phyloP scores from a whole-genome alignment of 2,113 vertebrate species.

The Antennarius striatus region DNA sequence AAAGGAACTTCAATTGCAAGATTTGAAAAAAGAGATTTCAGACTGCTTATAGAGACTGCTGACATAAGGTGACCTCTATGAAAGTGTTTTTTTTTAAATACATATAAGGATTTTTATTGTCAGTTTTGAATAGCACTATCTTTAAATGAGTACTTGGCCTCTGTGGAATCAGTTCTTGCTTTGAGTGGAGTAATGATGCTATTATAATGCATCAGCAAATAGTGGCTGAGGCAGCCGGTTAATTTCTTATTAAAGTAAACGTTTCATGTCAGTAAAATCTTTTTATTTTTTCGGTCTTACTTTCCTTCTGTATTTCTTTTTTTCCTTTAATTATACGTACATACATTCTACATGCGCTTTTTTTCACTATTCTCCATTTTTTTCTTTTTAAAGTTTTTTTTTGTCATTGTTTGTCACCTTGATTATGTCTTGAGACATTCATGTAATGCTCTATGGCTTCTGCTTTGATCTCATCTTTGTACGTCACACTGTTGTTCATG shows the following conservation, averaged over 20 bases:
- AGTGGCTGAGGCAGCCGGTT: neutral
- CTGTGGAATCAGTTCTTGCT: neutral
- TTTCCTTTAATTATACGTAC: too few relatives aligned
- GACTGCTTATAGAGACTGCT: too few relatives aligned
- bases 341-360: too few relatives aligned
- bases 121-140: neutral
- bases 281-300: neutral
- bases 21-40: too few relatives aligned
- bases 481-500: neutral
- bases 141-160: neutral
- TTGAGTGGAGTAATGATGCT: conserved; percentile 4
- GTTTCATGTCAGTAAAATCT: conserved; percentile 2
- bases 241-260: neutral
- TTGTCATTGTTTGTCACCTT: conserved; percentile 4
- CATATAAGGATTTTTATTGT: neutral
- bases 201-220: neutral
- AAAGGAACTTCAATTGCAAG: too few relatives aligned
- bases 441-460: conserved; percentile 5
- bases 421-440: conserved; percentile 5
- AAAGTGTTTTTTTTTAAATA: neutral
- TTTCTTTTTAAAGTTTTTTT: neutral
- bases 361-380: too few relatives aligned
- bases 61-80: neutral
- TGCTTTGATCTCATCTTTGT: neutral
- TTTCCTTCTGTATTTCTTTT: too few relatives aligned